Evolutionary conservation across 2,888 invertebrate genomes (phyloP).

Genomic region (Oeneis ivallda): DNA sequence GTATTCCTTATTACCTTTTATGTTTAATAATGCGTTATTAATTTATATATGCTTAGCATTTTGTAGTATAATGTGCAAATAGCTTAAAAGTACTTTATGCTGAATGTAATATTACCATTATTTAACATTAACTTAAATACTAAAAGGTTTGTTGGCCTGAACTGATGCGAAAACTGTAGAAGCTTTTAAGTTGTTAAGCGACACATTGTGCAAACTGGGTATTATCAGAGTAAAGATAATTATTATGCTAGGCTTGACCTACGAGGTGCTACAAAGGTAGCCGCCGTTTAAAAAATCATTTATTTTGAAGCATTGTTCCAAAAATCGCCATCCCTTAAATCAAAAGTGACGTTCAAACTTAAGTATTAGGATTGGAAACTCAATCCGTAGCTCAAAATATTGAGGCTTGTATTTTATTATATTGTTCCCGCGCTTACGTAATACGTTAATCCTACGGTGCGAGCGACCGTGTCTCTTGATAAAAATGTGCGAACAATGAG

Average conservation of each 20-base stretch:
- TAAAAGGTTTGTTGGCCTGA: neutral
- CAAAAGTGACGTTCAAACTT: too few species aligned
- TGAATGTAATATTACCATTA: neutral
- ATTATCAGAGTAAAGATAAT: too few species aligned
- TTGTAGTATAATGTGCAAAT: neutral
- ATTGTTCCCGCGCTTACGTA: too few species aligned
- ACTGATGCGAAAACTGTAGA: too few species aligned
- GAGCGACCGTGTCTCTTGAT: neutral
- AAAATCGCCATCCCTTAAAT: neutral
- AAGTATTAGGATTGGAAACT: too few species aligned
- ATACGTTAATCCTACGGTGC: neutral
- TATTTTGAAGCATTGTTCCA: neutral
- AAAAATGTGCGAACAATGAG: constrained; percentile 19
- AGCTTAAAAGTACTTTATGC: neutral
- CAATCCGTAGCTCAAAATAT: too few species aligned
- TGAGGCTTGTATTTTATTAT: too few species aligned
- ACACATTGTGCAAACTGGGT: too few species aligned
- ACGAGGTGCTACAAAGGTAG: too few species aligned
- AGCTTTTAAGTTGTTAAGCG: too few species aligned
- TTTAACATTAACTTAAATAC: neutral
- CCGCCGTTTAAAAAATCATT: too few species aligned
- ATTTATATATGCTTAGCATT: neutral
- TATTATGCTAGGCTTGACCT: too few species aligned
- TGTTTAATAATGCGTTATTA: constrained; percentile 17
- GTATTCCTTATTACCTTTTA: constrained; percentile 14